Evolutionary conservation across 2,113 vertebrate genomes (phyloP), one percentile per base, ranked within the genome.

Genomic region (Halcyon malimbica): DNA sequence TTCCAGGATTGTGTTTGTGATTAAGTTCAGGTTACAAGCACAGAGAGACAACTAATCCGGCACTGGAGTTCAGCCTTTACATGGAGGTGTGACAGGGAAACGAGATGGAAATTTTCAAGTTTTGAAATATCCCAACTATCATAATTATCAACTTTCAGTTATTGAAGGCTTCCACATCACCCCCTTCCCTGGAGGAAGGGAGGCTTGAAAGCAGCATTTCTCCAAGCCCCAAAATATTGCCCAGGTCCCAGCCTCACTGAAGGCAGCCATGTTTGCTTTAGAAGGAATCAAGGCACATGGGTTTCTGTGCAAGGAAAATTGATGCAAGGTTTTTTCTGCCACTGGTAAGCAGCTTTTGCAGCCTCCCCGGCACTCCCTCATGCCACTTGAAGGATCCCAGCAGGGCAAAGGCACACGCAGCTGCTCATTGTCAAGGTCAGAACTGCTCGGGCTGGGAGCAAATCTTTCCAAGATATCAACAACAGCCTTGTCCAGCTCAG

Each of bases 71-170:
- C 65, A 68, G 57, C 44, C 10, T 76, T 69, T 75, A 11, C 15
- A 10, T 6, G 31, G 68, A 89, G 17, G 9, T 0, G 0, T 71
- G 62, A 48, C 0, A 0, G 10, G 33, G 48, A 93, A 80, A 64
- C 35, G 29, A 4, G 2, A 26, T 35, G 11, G 80, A 60, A 59
- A 48, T 70, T 41, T 53, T 77, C 33, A 51, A 56, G 10, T 71
- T 26, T 84, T 29, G 51, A 92, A 87, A 78, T 39, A 79, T 5
- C 25, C 24, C 50, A 68, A 93, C 11, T 46, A 69, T 24, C 5
- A 13, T 59, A 53, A 62, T 62, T 87, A 11, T 80, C 69, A 50
- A 9, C 8, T 65, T 89, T 12, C 21, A 76, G 33, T 80, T 70
- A 76, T 21, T 83, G 63, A 25, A 62, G 21, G 13, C 20, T 67